Conservation (phyloP, 2,113 vertebrate genomes). For the Rissa tridactyla region DNA sequence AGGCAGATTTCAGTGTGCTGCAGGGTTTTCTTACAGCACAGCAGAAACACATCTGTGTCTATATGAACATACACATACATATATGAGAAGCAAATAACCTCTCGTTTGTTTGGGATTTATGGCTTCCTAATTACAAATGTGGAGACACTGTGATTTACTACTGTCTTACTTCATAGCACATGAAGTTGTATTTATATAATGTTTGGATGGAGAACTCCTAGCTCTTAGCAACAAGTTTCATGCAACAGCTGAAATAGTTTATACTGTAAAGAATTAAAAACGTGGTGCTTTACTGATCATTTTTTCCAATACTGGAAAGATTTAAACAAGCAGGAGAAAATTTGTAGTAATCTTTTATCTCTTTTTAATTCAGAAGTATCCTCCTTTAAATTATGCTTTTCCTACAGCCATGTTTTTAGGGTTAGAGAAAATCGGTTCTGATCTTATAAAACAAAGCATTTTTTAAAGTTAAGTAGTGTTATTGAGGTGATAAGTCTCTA, state of each 20-base stretch:
- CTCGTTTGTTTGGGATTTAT: background rate
- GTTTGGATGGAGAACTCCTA: background rate
- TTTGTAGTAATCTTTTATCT: background rate
- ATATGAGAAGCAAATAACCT: background rate
- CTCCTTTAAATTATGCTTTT: background rate
- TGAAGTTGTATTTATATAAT: background rate
- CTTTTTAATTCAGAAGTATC: background rate
- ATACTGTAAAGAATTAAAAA: background rate
- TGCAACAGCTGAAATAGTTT: background rate
- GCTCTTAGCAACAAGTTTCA: background rate
- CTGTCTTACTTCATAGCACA: background rate
- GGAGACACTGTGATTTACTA: background rate
- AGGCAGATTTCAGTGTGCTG: background rate
- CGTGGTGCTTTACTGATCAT: fast-evolving
- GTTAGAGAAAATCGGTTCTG: background rate
- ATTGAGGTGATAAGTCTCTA: background rate
- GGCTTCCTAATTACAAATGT: background rate
- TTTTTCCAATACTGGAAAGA: background rate
- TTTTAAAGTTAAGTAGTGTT: background rate
- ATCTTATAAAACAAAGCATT: background rate
- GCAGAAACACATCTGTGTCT: background rate
- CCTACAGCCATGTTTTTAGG: background rate
- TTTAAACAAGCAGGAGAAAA: background rate
- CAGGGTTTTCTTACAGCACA: background rate
- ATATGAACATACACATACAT: fast-evolving